Percentiles rank a stretch among this genome's conserved stretches.
Evolutionary conservation across 2,113 vertebrate species (phyloP).

Genomic region (Corapipo altera): DNA sequence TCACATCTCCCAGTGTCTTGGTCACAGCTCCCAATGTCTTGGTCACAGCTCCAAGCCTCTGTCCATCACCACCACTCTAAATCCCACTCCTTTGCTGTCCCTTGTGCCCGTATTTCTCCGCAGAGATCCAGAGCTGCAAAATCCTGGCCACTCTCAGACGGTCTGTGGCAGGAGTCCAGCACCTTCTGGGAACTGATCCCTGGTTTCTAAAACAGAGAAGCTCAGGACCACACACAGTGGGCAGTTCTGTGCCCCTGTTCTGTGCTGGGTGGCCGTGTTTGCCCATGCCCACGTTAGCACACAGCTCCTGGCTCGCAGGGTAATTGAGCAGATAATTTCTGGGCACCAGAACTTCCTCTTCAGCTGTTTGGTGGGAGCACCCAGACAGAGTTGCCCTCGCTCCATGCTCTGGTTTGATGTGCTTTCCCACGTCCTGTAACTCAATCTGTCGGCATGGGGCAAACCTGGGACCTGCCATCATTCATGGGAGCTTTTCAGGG

Average conservation of each 20-base stretch:
- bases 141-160: neutral
- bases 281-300: neutral
- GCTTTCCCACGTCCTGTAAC: neutral
- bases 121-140: neutral
- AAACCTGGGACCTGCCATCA: neutral
- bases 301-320: neutral
- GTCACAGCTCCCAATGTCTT: neutral
- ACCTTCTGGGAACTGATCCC: neutral
- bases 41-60: neutral
- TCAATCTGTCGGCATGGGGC: neutral
- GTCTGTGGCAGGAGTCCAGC: neutral
- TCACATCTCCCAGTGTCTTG: neutral
- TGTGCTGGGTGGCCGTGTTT: neutral
- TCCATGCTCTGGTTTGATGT: fast-evolving
- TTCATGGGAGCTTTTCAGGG: neutral
- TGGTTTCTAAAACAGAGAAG: neutral
- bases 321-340: neutral
- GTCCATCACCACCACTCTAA: neutral
- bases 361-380: neutral
- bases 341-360: neutral
- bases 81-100: neutral
- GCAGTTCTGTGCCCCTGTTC: neutral
- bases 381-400: neutral
- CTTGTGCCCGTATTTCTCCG: neutral
- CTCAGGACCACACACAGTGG: neutral